phyloP scores from a whole-genome alignment of 2,888 invertebrate species.

The Belgica antarctica region DNA sequence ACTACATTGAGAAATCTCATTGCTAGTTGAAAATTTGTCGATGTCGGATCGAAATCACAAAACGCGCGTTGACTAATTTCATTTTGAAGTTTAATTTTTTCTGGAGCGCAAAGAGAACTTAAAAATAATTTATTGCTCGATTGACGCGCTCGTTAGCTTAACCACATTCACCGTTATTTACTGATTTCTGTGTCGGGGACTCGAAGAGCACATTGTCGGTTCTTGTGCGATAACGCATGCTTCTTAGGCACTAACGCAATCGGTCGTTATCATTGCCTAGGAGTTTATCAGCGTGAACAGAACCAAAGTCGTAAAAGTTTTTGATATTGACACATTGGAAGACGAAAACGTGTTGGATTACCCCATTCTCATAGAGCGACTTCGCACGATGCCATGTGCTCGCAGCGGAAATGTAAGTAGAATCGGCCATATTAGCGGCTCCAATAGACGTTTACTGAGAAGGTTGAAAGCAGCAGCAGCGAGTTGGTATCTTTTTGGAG shows the following conservation, averaged over 20 bases:
- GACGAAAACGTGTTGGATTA: neutral
- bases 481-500: neutral
- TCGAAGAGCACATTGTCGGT: neutral
- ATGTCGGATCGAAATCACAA: slow-evolving; percentile 13
- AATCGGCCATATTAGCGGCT: slow-evolving; percentile 26
- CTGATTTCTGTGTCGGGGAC: too few relatives aligned
- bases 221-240: neutral
- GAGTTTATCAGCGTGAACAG: neutral
- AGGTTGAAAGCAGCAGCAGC: neutral
- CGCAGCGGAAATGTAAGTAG: slow-evolving; percentile 41
- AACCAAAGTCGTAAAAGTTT: neutral
- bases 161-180: too few relatives aligned
- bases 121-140: neutral
- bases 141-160: neutral
- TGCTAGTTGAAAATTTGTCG: slow-evolving; percentile 31
- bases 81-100: too few relatives aligned
- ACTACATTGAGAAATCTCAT: slow-evolving; percentile 17
- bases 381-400: slow-evolving; percentile 33
- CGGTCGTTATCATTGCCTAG: neutral
- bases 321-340: neutral
- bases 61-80: neutral
- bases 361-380: too few relatives aligned
- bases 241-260: neutral
- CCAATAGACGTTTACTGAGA: neutral
- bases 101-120: neutral